A percentile compares a stretch with the other conserved stretches of the same genome.
These are phyloP conservation scores for Hyposmocoma kahamanoa DNA, from an alignment of 1,140 invertebrate genomes.

Conservation along the genomic window DNA sequence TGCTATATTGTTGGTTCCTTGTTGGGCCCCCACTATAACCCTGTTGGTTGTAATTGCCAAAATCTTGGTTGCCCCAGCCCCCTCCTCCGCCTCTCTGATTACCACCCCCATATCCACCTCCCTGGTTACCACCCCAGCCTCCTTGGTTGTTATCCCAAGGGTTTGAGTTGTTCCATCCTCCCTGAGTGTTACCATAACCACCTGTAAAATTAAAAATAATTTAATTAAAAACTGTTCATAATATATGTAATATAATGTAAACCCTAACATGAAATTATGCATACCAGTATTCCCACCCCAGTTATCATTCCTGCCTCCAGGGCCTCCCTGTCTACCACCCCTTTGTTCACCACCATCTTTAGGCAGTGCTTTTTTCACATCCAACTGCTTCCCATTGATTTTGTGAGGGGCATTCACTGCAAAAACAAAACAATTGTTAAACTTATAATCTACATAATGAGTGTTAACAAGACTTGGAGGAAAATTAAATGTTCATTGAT, in stretches of 20 bases:
- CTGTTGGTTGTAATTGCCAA: constrained; percentile 84
- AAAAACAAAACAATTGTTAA: constrained; percentile 16
- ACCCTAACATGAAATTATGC: constrained; percentile 5
- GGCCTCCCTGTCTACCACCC: constrained; percentile 69
- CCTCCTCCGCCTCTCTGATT: constrained; percentile 47
- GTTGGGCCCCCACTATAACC: constrained; percentile 83
- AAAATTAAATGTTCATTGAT: constrained; percentile 45
- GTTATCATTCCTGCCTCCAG: constrained; percentile 56
- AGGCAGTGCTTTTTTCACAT: constrained; percentile 88
- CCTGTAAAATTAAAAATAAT: constrained; percentile 23
- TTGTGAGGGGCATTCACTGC: constrained; percentile 82
- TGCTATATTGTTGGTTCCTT: constrained; percentile 76
- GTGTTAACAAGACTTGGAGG: too few species aligned
- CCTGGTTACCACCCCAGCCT: constrained; percentile 40
- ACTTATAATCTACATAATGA: constrained; percentile 17
- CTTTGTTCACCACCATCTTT: constrained; percentile 81
- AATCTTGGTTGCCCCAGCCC: constrained; percentile 76
- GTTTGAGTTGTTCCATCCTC: constrained; percentile 14
- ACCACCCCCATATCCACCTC: constrained; percentile 33
- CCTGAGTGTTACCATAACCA: constrained; percentile 60
- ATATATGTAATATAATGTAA: neutral
- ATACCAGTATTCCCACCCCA: constrained; percentile 58
- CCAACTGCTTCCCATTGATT: constrained; percentile 85
- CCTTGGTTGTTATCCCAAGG: constrained; percentile 19
- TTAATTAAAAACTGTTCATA: neutral